Base-by-base conservation (phyloP, 2,113 vertebrate species). In the Argyrosomus japonicus region DNA sequence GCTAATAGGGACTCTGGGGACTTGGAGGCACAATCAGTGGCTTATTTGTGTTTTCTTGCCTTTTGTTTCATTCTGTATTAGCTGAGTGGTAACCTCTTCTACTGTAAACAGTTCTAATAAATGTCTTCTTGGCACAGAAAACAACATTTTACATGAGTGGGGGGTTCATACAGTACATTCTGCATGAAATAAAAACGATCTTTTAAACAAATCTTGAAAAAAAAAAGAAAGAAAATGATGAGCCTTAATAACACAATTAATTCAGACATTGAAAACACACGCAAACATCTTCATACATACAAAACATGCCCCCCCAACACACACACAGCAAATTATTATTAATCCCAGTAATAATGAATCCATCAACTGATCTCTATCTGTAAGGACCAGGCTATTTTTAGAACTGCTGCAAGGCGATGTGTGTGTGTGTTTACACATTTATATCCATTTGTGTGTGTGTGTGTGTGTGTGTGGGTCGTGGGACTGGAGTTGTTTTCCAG, bases 401-500 rank as follows among this genome's bases (percentile, higher is more conserved):
- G 82, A 86, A 50, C 21, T 50, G 82, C 80, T 91, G 68, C 60
- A 36, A 71, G 84, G 75, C 13, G 70, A 68, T 25, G 23, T 54
- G 53, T 77, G 72, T 77, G 65, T 70, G 63, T 83, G 63, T 83
- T 61, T 70, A 47, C 36, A 43, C 53, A 68, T 79, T 17, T 78
- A 70, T 40, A 25, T 87, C 3, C 54, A 0, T 43, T 6, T 67
- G 21, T 53, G 2, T 81, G 32, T 79, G 54, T 69, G 50, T 63
- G 79, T 72, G 81, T 61, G 25, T 83, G 29, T 45, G 62, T 60
- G 75, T 67, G 82, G 77, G 75, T 89, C 6, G 47, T 45, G 72
- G 77, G 32, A 86, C 76, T 60, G 27, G 89, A 79, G 89, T 85
- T 87, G 87, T 91, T 93, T 93, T 92, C 79, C 85, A 82, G 89